phyloP scores from a whole-genome alignment of 2,888 invertebrate genomes.

The Melanargia galathea region DNA sequence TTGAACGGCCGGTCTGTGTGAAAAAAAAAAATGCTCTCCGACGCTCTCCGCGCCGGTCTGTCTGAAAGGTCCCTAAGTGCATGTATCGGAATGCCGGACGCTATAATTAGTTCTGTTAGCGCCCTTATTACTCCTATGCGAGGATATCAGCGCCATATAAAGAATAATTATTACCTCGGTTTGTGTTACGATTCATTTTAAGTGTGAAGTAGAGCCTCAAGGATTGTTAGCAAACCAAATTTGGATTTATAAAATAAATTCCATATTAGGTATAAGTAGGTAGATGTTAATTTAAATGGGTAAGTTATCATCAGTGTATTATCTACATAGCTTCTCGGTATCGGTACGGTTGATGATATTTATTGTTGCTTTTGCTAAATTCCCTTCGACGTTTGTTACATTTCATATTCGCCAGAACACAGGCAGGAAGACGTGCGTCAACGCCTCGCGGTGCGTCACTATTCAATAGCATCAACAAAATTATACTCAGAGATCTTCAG shows the following conservation, averaged over 20 bases:
- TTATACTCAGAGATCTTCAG: slow-evolving; percentile 23
- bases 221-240: slow-evolving; percentile 32
- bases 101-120: slow-evolving; percentile 66
- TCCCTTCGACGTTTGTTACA: not conserved
- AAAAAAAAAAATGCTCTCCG: too few relatives aligned
- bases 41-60: too few relatives aligned
- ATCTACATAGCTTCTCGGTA: not conserved
- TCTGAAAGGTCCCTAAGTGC: too few relatives aligned
- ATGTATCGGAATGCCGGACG: slow-evolving; percentile 43
- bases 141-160: slow-evolving; percentile 69
- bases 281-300: too few relatives aligned
- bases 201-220: slow-evolving; percentile 69
- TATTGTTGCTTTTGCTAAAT: slow-evolving; percentile 16
- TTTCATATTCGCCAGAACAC: slow-evolving; percentile 3
- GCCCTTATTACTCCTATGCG: slow-evolving; percentile 61
- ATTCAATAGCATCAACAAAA: slow-evolving; percentile 25
- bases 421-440: slow-evolving; percentile 25
- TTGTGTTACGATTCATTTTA: slow-evolving; percentile 61
- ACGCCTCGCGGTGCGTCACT: slow-evolving; percentile 29
- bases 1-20: too few relatives aligned
- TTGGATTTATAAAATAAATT: slow-evolving; percentile 1
- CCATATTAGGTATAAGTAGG: not conserved
- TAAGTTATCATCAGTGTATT: not conserved
- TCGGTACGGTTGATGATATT: not conserved
- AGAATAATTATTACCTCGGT: slow-evolving; percentile 73